Evolutionary conservation across 2,113 vertebrate genomes (phyloP).

Genomic region (Orthonyx spaldingii): DNA sequence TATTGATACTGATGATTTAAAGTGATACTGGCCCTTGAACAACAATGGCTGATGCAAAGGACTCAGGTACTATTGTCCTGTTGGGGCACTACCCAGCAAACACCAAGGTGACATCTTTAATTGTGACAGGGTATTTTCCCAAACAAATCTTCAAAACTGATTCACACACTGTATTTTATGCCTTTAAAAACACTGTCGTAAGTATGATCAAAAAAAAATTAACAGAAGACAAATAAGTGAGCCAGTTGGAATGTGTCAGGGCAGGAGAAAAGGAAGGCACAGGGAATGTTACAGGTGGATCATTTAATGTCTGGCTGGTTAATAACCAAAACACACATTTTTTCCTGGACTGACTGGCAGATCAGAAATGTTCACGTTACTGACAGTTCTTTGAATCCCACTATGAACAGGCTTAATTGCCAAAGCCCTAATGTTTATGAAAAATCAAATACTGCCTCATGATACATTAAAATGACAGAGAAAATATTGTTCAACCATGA

Average conservation of each 20-base stretch:
- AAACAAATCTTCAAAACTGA: not conserved
- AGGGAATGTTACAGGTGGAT: not conserved
- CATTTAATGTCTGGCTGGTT: not conserved
- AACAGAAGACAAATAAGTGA: not conserved
- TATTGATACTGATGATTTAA: not conserved
- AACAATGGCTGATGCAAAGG: not conserved
- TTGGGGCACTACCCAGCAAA: not conserved
- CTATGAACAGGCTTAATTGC: not conserved
- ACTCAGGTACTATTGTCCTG: not conserved
- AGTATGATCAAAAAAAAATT: not conserved
- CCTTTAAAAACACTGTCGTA: fast-evolving
- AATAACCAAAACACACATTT: not conserved
- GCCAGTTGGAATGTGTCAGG: fast-evolving
- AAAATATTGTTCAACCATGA: not conserved
- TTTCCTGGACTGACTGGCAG: not conserved
- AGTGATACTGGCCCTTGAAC: not conserved
- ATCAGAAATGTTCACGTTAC: not conserved
- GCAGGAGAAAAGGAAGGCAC: not conserved
- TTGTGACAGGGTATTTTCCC: not conserved
- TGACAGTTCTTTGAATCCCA: not conserved
- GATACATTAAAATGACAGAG: not conserved
- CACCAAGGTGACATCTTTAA: not conserved
- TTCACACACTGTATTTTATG: not conserved
- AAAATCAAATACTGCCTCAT: not conserved
- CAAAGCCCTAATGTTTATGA: not conserved